phyloP scores from a whole-genome alignment of 1,140 invertebrate species.

The Drosophila pseudoobscura region DNA sequence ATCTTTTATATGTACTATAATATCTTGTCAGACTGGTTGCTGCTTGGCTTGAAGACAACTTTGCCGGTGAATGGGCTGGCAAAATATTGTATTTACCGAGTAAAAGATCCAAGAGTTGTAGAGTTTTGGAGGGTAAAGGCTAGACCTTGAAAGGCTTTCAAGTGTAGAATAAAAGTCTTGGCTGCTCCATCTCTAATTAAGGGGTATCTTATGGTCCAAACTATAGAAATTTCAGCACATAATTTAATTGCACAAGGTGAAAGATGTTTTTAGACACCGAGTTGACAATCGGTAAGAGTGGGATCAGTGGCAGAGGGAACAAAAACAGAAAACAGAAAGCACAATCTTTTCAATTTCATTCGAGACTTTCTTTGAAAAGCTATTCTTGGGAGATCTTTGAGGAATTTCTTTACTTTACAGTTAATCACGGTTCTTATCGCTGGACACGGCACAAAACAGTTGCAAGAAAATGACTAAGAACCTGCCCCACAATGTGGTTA shows the following conservation, averaged over 20 bases:
- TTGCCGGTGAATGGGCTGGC: conserved; percentile 53
- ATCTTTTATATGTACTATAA: too few relatives aligned
- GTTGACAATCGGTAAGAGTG: background rate
- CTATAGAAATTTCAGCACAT: background rate
- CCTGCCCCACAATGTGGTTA: conserved; percentile 7
- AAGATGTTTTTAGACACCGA: conserved; percentile 10
- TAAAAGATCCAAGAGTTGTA: conserved; percentile 27
- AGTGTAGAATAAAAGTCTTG: too few relatives aligned
- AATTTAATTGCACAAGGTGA: conserved; percentile 16
- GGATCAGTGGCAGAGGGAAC: background rate
- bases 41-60: conserved; percentile 32
- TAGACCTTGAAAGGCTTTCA: too few relatives aligned
- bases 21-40: conserved; percentile 28
- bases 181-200: too few relatives aligned
- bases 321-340: background rate
- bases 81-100: conserved; percentile 19
- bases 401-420: background rate
- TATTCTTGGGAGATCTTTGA: background rate
- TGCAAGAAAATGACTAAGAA: conserved; percentile 1
- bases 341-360: background rate
- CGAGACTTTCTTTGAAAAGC: background rate
- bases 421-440: background rate
- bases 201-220: background rate
- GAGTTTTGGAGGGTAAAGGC: background rate
- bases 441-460: background rate